These are phyloP conservation scores for Gambusia yucatana DNA, from an alignment of 2,797 vertebrate genomes.

Conservation along the genomic window DNA sequence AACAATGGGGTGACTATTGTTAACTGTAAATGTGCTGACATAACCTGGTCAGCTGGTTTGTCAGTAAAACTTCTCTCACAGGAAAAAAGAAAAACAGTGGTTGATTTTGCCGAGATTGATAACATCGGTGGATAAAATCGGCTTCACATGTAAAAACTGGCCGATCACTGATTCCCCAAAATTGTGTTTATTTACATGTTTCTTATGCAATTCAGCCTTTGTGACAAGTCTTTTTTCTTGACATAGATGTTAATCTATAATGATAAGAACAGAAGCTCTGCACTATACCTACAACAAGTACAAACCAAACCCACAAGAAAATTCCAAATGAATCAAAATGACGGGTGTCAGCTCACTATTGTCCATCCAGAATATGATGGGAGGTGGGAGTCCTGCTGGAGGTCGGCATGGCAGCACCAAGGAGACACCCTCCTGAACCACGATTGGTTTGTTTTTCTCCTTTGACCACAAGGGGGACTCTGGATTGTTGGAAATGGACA, in stretches of 20 bases:
- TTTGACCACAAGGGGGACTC: conserved; percentile 98
- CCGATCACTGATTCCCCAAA: too few relatives aligned
- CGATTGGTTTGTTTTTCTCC: conserved; percentile 89
- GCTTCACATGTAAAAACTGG: too few relatives aligned
- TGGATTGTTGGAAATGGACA: conserved; percentile 58
- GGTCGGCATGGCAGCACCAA: conserved; percentile 91
- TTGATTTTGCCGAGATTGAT: too few relatives aligned
- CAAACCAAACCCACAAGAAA: conserved; percentile 9
- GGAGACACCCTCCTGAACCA: conserved; percentile 86
- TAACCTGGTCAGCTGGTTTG: too few relatives aligned
- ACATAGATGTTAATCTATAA: not conserved
- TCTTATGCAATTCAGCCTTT: not conserved
- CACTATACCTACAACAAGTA: not conserved
- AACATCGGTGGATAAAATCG: too few relatives aligned
- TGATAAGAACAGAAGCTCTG: not conserved
- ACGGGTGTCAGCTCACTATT: conserved; percentile 85
- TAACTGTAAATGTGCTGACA: too few relatives aligned
- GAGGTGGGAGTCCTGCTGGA: conserved; percentile 92
- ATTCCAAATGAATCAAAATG: not conserved
- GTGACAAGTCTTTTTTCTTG: not conserved
- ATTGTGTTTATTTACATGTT: not conserved
- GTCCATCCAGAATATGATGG: conserved; percentile 99
- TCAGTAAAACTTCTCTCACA: too few relatives aligned
- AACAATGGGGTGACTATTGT: too few relatives aligned
- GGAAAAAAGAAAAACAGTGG: too few relatives aligned